These are phyloP conservation scores for Eulemur rubriventer DNA, from an alignment of 2,797 vertebrate genomes.

Conservation along the genomic window DNA sequence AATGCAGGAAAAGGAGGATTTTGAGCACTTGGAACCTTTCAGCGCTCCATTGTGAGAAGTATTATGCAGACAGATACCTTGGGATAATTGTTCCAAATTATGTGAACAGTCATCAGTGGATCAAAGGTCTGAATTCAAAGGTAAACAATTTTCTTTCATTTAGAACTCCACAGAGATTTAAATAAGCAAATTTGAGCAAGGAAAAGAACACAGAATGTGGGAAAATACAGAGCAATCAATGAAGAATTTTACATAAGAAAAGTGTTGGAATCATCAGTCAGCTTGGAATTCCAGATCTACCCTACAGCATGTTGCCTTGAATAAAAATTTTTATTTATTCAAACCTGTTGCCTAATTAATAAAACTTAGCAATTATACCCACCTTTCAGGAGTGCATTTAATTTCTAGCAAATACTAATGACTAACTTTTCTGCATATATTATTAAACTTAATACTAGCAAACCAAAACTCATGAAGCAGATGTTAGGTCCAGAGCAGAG, in stretches of 20 bases:
- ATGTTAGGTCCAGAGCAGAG: no score
- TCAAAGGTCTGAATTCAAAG: neutral
- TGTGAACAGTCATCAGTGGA: neutral
- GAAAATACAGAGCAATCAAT: rapidly evolving
- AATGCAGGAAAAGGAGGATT: neutral
- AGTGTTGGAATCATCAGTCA: neutral
- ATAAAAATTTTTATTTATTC: neutral
- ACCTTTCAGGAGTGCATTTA: neutral
- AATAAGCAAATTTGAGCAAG: neutral
- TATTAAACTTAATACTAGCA: neutral
- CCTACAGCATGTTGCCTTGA: neutral
- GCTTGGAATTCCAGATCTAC: neutral
- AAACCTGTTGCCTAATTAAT: neutral
- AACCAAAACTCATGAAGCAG: neutral
- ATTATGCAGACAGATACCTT: neutral
- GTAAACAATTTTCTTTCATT: neutral
- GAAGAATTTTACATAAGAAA: neutral
- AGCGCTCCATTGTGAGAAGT: neutral
- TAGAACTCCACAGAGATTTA: neutral
- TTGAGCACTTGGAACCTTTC: neutral
- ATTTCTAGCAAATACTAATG: neutral
- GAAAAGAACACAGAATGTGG: neutral
- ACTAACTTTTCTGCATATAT: neutral
- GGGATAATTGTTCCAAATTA: neutral
- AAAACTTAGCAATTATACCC: neutral